Percentiles rank a stretch among this genome's conserved stretches.
Evolutionary conservation across 2,113 vertebrate genomes (phyloP).

Genomic region (Sigmodon hispidus): DNA sequence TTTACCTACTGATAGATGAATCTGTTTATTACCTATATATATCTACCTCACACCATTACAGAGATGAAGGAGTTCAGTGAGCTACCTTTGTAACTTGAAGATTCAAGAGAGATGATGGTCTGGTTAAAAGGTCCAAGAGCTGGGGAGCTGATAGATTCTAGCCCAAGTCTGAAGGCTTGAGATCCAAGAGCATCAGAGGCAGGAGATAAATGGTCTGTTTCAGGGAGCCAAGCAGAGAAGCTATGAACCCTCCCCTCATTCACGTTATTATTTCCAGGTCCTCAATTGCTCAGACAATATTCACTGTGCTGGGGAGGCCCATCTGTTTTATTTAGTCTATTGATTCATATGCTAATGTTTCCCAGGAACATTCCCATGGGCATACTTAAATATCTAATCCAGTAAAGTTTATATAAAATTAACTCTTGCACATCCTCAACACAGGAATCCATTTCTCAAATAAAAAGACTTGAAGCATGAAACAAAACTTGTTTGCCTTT

Average conservation of each 20-base stretch:
- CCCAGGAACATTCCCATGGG: background rate
- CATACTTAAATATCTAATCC: background rate
- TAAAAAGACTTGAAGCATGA: background rate
- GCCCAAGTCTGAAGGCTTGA: background rate
- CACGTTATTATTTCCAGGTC: background rate
- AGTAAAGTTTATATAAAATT: background rate
- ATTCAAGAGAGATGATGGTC: background rate
- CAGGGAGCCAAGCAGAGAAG: background rate
- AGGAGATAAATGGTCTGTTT: background rate
- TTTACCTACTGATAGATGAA: background rate
- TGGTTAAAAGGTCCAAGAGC: background rate
- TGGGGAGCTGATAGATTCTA: background rate
- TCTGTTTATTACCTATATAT: background rate
- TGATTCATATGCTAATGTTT: background rate
- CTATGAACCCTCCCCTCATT: background rate
- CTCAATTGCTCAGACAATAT: background rate
- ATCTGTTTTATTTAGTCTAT: background rate
- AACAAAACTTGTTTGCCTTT: slow-evolving; percentile 30
- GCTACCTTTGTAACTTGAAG: background rate
- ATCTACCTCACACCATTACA: background rate
- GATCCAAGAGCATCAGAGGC: background rate
- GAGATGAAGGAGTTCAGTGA: background rate
- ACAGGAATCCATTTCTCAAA: slow-evolving; percentile 24
- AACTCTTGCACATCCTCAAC: background rate
- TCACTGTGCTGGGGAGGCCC: background rate